Evolutionary conservation across 2,113 vertebrate species (phyloP).

Genomic region (Leptodactylus fuscus): DNA sequence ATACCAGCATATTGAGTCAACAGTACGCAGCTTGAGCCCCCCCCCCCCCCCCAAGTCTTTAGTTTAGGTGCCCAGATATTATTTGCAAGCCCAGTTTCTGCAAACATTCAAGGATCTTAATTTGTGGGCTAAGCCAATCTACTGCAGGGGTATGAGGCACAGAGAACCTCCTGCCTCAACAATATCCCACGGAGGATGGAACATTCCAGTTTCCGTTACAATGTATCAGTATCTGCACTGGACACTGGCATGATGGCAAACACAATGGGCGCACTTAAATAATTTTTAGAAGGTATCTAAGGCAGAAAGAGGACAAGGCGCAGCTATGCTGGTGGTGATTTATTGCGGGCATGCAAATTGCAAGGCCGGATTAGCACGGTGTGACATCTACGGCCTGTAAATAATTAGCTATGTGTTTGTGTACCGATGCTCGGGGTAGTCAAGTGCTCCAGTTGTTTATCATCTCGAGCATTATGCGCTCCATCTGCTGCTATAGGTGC

Average conservation of each 20-base stretch:
- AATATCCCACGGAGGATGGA: neutral
- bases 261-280: neutral
- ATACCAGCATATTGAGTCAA: too few relatives aligned
- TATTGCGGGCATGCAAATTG: neutral
- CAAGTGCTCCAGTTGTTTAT: slow-evolving; percentile 17
- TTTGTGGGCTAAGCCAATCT: too few relatives aligned
- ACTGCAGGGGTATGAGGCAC: neutral
- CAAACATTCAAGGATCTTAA: too few relatives aligned
- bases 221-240: neutral
- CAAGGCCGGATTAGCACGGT: neutral
- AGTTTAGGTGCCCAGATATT: too few relatives aligned
- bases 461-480: slow-evolving; percentile 4
- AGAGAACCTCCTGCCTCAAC: neutral
- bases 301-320: neutral
- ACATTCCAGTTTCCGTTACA: neutral
- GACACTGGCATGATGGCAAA: neutral
- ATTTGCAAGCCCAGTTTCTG: too few relatives aligned
- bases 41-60: too few relatives aligned
- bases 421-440: neutral
- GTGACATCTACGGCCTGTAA: slow-evolving; percentile 23
- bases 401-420: slow-evolving; percentile 51
- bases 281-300: neutral
- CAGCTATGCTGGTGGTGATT: neutral
- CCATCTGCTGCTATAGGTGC: slow-evolving; percentile 28
- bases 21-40: too few relatives aligned